Base-by-base conservation (phyloP, 2,888 invertebrate species). In the Idaea straminata region DNA sequence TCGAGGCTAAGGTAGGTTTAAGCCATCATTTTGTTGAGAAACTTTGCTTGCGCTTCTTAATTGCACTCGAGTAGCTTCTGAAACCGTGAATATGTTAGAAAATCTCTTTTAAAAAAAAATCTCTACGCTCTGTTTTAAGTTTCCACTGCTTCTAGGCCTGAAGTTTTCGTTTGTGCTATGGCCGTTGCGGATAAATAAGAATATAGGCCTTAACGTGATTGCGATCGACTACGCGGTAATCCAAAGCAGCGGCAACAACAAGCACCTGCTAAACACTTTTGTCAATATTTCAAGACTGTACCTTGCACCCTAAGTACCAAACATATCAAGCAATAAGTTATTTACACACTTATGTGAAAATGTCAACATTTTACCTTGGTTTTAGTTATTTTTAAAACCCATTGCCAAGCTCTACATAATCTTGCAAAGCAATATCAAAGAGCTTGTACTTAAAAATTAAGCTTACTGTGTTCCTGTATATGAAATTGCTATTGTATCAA, bases 1-100 rank as follows among this genome's bases (percentile, higher is more conserved):
- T 95, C 70, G 96, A 97, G 81, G 98, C 97, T 15, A 98, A 98
- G 94, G 97, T 97, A 92, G 66, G 61, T 6, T 36, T 63, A 16
- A 15, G 15, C 7, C 1, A 6, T 15, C n/a, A 58, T 6, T 25
- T 25, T 25, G 25, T 25, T 3, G 25, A 25, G 25, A 25, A 25
- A 25, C 25, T 25, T 25, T 25, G 25, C 25, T 25, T 1, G n/a
- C n/a, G 6, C 36, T 36, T 36, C 6, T 36, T 36, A 36, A 36
- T 5, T 36, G 5, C 36, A 36, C 36, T 7, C 36, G 36, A 3
- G 5, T 36, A 25, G 25, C 25, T 25, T 25, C 25, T 25, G 1
- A 25, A 25, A 3, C 25, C 1, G 25, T 25, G 25, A 25, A 25
- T 2, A 25, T 25, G 25, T 25, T 25, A 25, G 25, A 25, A 25